Evolutionary conservation across 2,113 vertebrate genomes (phyloP).

Genomic region (Brachionichthys hirsutus): DNA sequence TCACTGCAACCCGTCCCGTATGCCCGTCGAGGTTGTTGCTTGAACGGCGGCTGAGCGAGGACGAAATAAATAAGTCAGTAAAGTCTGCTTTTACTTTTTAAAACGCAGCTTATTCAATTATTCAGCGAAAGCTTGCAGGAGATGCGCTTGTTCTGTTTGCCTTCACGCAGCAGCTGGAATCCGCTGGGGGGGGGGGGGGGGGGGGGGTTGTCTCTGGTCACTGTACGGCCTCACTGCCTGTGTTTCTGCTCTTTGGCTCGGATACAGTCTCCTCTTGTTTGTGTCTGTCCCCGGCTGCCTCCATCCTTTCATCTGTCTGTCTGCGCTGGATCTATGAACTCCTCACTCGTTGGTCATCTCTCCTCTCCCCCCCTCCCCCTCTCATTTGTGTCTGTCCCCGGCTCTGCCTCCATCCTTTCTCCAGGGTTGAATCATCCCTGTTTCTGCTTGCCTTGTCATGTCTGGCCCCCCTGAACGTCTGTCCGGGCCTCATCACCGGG

Average conservation of each 20-base stretch:
- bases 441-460: slow-evolving; percentile 63
- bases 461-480: slow-evolving; percentile 40
- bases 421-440: slow-evolving; percentile 61
- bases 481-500: slow-evolving; percentile 57
- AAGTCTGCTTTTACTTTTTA: slow-evolving; percentile 24
- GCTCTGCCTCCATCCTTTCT: slow-evolving; percentile 50
- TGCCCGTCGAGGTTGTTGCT: too few relatives aligned
- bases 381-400: slow-evolving; percentile 22
- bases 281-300: too few relatives aligned
- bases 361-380: neutral
- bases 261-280: too few relatives aligned
- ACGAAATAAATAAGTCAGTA: slow-evolving; percentile 23
- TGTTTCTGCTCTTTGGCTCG: too few relatives aligned
- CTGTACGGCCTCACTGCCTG: too few relatives aligned
- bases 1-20: too few relatives aligned
- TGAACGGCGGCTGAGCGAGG: too few relatives aligned
- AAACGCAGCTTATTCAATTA: slow-evolving; percentile 51
- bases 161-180: slow-evolving; percentile 38
- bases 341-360: too few relatives aligned
- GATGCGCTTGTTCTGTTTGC: slow-evolving; percentile 47
- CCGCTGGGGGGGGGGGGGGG: neutral
- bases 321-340: slow-evolving; percentile 18
- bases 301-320: slow-evolving; percentile 20
- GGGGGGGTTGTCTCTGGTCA: too few relatives aligned
- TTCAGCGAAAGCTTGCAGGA: slow-evolving; percentile 55